Conservation (phyloP, 2,797 vertebrate genomes). For the Cetoscarus ocellatus region DNA sequence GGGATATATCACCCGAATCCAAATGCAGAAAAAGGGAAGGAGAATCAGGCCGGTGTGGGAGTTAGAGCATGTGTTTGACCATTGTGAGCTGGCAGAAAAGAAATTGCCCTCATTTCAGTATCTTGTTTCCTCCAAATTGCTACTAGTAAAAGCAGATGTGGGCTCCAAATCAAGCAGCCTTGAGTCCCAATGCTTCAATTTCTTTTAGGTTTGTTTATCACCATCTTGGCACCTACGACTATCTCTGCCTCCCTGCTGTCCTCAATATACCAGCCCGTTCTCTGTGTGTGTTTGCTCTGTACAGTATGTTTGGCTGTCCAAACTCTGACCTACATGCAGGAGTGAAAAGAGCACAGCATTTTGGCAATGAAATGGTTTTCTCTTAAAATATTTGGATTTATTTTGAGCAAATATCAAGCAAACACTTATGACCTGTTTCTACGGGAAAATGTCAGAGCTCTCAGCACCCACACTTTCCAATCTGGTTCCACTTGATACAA, state of each 20-base stretch:
- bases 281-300: constrained; percentile 1
- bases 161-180: constrained; percentile 52
- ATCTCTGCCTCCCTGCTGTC: neutral
- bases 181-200: constrained; percentile 60
- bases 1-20: constrained; percentile 21
- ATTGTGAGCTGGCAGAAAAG: constrained; percentile 50
- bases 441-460: neutral
- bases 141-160: constrained; percentile 72
- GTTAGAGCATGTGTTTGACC: constrained; percentile 45
- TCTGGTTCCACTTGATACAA: neutral
- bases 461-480: neutral
- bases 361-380: neutral
- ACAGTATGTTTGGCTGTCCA: constrained; percentile 8
- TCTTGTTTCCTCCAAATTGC: constrained; percentile 77
- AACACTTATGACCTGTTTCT: neutral
- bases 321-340: constrained; percentile 22
- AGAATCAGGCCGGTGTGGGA: constrained; percentile 9
- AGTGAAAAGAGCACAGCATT: neutral
- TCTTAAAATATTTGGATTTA: neutral
- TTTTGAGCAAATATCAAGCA: neutral
- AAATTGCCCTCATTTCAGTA: constrained; percentile 74
- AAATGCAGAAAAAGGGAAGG: constrained; percentile 18
- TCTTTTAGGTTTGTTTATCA: constrained; percentile 54
- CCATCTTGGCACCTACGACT: constrained; percentile 4
- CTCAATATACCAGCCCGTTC: neutral